Evolutionary conservation across 2,888 invertebrate genomes (phyloP).

Genomic region (Drosophila villosipedis): DNA sequence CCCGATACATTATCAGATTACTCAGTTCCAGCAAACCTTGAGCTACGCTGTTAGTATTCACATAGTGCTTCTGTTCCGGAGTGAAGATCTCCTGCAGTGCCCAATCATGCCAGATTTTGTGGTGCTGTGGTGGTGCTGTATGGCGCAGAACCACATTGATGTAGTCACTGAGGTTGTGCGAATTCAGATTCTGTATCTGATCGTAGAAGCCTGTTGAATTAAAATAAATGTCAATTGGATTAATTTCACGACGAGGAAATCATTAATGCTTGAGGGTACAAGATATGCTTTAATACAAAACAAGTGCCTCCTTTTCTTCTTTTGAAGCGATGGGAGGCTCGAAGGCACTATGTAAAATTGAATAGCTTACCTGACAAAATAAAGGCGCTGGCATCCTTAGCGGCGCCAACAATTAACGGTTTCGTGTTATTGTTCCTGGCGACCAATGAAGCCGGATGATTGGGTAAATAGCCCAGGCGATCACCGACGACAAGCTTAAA

Average conservation of each 20-base stretch:
- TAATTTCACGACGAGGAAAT: neutral
- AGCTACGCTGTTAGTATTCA: slow-evolving; percentile 54
- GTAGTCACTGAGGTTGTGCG: slow-evolving; percentile 79
- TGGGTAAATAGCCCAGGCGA: slow-evolving; percentile 76
- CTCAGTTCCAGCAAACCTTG: slow-evolving; percentile 81
- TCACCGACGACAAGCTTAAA: slow-evolving; percentile 83
- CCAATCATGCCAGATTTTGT: slow-evolving; percentile 77
- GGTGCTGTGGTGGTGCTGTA: slow-evolving; percentile 73
- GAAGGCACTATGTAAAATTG: too few species aligned
- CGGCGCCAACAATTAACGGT: slow-evolving; percentile 85
- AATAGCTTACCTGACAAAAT: slow-evolving; percentile 83
- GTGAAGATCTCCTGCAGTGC: slow-evolving; percentile 79
- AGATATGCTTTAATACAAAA: neutral
- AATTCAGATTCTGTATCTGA: slow-evolving; percentile 67
- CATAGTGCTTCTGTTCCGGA: slow-evolving; percentile 61
- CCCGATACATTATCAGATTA: slow-evolving; percentile 82
- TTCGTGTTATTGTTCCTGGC: slow-evolving; percentile 64
- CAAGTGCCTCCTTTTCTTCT: neutral
- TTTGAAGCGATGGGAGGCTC: neutral
- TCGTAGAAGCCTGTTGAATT: slow-evolving; percentile 73
- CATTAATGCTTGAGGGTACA: neutral
- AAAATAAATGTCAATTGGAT: neutral
- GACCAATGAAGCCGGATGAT: slow-evolving; percentile 77
- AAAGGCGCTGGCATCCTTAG: slow-evolving; percentile 86
- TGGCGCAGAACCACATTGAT: slow-evolving; percentile 81